Evolutionary conservation across 1,140 invertebrate genomes (phyloP), one percentile per base, ranked within the genome.

Genomic region (Drosophila sproati): DNA sequence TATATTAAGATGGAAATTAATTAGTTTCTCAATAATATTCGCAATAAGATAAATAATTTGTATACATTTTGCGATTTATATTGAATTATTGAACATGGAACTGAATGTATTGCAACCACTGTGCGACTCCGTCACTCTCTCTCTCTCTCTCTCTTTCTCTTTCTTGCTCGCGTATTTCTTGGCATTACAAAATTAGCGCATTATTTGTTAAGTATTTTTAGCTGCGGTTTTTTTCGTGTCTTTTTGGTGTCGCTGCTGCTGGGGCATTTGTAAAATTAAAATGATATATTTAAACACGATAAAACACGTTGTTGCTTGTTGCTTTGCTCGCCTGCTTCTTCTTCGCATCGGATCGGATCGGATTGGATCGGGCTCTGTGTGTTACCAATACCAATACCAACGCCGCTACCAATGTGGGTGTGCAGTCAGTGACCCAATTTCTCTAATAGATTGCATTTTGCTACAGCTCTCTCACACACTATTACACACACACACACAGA

Each of bases 371-470:
- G 43, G 8, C 32, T 32, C 31, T 31, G 12, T 59, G 20, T 20
- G 20, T 20, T 20, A 20, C 20, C 20, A 20, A 20, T 20, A 20
- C 20, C 20, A 20, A 20, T 20, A 20, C 20, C 20, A 20, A 20
- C 20, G 20, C 20, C 20, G 20, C 20, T 87, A 87, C 83, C 85
- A 83, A 88, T 74, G 83, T 88, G 77, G 85, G 83, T 85, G 83
- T 88, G 83, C 83, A 83, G 80, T 88, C 83, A 83, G 80, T 88
- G 83, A 88, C 80, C 83, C 63, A 88, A 88, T 88, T 88, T 88
- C 60, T 82, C 85, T 89, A 88, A 88, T 88, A 88, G 80, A 88
- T 83, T 88, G 83, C 80, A 83, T 80, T 87, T 87, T 79, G 80
- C 80, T 28, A 45, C 59, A 75, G 72, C 62, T 35, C 56, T 47